phyloP scores from a whole-genome alignment of 2,797 vertebrate genomes.

The Rhincodon typus region DNA sequence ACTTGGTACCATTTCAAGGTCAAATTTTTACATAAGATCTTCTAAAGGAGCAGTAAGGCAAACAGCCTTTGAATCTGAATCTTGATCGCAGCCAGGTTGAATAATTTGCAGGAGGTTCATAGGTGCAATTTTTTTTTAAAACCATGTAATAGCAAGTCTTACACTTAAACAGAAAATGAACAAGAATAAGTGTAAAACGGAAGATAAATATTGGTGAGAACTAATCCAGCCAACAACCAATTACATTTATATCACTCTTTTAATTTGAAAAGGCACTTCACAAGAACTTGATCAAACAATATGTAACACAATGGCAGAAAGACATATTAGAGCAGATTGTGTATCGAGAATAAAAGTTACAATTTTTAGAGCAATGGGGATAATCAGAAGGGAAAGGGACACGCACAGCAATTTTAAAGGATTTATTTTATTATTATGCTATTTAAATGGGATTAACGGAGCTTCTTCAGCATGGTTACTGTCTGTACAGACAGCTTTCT shows the following conservation, averaged over 20 bases:
- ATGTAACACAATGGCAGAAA: not conserved
- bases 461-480: not conserved
- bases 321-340: not conserved
- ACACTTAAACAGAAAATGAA: not conserved
- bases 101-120: not conserved
- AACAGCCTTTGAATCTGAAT: not conserved
- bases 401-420: not conserved
- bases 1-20: too few species aligned
- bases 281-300: not conserved
- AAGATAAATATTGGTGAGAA: not conserved
- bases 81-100: not conserved
- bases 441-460: not conserved
- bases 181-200: not conserved
- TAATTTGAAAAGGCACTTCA: not conserved
- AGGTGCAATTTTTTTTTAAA: not conserved
- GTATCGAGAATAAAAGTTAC: not conserved
- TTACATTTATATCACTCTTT: not conserved
- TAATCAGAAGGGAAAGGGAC: not conserved
- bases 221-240: not conserved
- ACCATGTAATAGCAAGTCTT: not conserved
- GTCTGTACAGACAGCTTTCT: not conserved
- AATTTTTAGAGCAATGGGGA: not conserved
- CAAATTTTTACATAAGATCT: not conserved
- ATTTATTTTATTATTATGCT: not conserved
- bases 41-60: not conserved